These are phyloP conservation scores for Hemithea aestivaria DNA, from an alignment of 2,888 invertebrate species.

Conservation along the genomic window DNA sequence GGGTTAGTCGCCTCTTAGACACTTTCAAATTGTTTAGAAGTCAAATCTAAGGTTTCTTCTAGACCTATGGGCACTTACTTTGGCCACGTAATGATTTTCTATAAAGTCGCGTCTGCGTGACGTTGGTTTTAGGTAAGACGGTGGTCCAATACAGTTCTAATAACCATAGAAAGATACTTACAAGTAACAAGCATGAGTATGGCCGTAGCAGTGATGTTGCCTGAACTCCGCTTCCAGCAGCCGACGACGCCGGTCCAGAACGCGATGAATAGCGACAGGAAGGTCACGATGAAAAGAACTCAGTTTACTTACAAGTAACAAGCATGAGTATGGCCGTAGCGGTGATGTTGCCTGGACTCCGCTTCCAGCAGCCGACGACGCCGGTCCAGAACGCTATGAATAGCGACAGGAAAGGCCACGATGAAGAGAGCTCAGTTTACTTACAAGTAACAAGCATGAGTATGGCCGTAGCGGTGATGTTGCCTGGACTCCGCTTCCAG, in stretches of 20 bases:
- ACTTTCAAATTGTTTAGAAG: no score
- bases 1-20: no score
- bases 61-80: no score
- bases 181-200: conserved; percentile 93
- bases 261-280: no score
- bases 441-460: conserved; percentile 92
- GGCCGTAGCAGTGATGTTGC: conserved; percentile 95
- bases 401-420: conserved; percentile 92
- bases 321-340: conserved; percentile 95
- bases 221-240: conserved; percentile 97
- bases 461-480: conserved; percentile 95
- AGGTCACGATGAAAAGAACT: conserved; percentile 94
- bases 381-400: conserved; percentile 98
- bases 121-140: no score
- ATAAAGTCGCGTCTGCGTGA: no score
- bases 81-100: no score
- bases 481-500: conserved; percentile 96
- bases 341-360: conserved; percentile 95
- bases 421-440: conserved; percentile 94
- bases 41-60: no score
- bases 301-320: conserved; percentile 92
- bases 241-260: no score
- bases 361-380: conserved; percentile 97
- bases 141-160: no score
- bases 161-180: no score